A percentile compares a stretch with the other conserved stretches of the same genome.
phyloP scores from a whole-genome alignment of 2,113 vertebrate genomes.

The Coregonus clupeaformis region DNA sequence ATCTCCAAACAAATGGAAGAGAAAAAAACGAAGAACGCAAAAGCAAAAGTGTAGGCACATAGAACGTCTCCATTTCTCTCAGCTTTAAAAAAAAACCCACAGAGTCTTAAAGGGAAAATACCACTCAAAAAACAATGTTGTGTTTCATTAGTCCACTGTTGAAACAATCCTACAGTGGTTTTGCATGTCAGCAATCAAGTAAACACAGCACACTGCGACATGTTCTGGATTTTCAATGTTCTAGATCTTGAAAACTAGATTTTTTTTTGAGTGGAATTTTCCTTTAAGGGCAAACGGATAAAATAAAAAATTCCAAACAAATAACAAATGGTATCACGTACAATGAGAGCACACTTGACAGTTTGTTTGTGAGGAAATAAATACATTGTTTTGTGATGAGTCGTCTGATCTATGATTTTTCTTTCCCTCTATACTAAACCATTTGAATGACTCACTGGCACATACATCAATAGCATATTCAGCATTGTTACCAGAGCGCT shows the following conservation, averaged over 20 bases:
- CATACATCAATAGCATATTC: not conserved
- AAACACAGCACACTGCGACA: too few relatives aligned
- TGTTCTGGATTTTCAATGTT: too few relatives aligned
- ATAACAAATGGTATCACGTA: not conserved
- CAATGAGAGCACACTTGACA: not conserved
- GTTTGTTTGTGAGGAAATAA: not conserved
- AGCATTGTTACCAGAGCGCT: conserved; percentile 34
- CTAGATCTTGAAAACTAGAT: too few relatives aligned
- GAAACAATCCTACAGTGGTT: too few relatives aligned
- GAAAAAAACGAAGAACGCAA: not conserved
- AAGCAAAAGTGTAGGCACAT: conserved; percentile 20
- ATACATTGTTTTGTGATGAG: not conserved
- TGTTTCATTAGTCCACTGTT: too few relatives aligned
- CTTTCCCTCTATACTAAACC: not conserved
- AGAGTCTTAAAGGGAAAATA: too few relatives aligned
- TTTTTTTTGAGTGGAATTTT: too few relatives aligned
- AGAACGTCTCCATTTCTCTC: conserved; percentile 8
- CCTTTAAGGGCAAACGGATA: not conserved
- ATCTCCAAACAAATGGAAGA: conserved; percentile 22
- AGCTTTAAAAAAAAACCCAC: not conserved
- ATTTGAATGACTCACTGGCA: not conserved
- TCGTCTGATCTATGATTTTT: not conserved
- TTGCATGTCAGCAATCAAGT: too few relatives aligned
- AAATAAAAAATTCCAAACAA: not conserved
- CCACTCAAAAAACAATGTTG: too few relatives aligned